Evolutionary conservation across 2,888 invertebrate genomes (phyloP).

Genomic region (Drosophila antonietae): DNA sequence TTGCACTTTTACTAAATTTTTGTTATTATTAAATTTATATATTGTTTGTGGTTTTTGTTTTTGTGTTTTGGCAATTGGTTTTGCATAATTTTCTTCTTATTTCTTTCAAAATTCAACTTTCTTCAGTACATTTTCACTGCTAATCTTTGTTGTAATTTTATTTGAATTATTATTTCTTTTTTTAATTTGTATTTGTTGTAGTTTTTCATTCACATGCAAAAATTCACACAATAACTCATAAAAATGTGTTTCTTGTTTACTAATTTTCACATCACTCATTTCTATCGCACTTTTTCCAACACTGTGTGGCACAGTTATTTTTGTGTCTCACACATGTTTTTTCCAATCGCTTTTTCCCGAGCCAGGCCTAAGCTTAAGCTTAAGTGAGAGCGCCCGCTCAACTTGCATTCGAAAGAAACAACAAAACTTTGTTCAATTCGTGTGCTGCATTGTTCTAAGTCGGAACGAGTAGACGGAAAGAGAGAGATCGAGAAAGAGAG

Average conservation of each 20-base stretch:
- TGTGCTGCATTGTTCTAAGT: conserved; percentile 5
- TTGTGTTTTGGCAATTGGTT: conserved; percentile 30
- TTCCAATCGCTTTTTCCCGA: conserved; percentile 24
- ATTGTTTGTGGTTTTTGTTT: conserved; percentile 17
- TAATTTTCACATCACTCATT: conserved; percentile 59
- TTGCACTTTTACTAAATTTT: conserved; percentile 44
- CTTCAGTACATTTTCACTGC: conserved; percentile 50
- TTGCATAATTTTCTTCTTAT: conserved; percentile 35
- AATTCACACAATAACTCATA: conserved; percentile 74
- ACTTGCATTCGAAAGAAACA: conserved; percentile 27
- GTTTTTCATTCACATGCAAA: conserved; percentile 74
- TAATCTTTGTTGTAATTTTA: conserved; percentile 16
- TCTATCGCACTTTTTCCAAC: conserved; percentile 44
- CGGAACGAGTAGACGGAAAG: conserved; percentile 2
- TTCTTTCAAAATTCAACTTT: conserved; percentile 40
- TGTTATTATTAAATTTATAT: conserved; percentile 14
- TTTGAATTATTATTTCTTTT: not conserved
- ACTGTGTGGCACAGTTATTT: conserved; percentile 67
- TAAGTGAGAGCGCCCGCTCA: conserved; percentile 23
- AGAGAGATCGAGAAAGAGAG: conserved; percentile 11
- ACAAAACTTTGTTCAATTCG: conserved; percentile 18
- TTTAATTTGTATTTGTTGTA: conserved; percentile 18
- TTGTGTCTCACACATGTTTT: conserved; percentile 25
- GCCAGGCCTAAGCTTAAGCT: conserved; percentile 25
- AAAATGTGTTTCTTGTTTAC: conserved; percentile 63